Base-by-base conservation (phyloP, 2,888 invertebrate genomes). In the Flexamia atlantica region DNA sequence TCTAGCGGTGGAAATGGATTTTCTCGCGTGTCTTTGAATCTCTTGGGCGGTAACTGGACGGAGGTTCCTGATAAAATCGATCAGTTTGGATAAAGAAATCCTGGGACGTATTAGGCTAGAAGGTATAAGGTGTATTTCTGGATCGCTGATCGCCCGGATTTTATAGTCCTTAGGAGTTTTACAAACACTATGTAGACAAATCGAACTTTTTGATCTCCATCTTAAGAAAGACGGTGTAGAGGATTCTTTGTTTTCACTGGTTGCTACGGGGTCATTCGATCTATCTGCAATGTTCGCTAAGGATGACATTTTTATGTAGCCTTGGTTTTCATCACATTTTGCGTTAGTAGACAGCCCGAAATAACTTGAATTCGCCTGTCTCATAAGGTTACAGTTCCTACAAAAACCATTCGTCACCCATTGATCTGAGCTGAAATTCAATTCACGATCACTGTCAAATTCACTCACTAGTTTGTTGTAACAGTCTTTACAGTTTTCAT, bases 401-500 rank as follows among this genome's bases (percentile, higher is more conserved):
- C 64, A 64, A 64, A 64, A 64, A 3, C 1, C 64, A 28, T 64
- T 17, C 5, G 1, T 53, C 25, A 68, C 4, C 68, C 68, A 36
- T 30, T 60, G 60, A 4, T 72, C 40, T 7, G 25, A 36, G 40
- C 17, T 72, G 7, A 40, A 20, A 40, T 23, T 72, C 36, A 72
- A 40, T 14, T 40, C 32, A 0, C 12, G 36, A 20, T 72, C 72
- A 72, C 40, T 36, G 20, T 72, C 42, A 20, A 42, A 72, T n/a
- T 72, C 42, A 12, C 64, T 4, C 14, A 40, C 36, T 23, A 36
- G 20, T n/a, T 72, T 28, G 5, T 76, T 76, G 20, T 28, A 76
- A 25, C 94, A 89, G 87, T 95, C 94, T 88, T 94, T 94, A 79
- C 95, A 94, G 89, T 96, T 96, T 90, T 96, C 95, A 87, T 96